Evolutionary conservation across 2,113 vertebrate species (phyloP).

Genomic region (Sclerurus mexicanus): DNA sequence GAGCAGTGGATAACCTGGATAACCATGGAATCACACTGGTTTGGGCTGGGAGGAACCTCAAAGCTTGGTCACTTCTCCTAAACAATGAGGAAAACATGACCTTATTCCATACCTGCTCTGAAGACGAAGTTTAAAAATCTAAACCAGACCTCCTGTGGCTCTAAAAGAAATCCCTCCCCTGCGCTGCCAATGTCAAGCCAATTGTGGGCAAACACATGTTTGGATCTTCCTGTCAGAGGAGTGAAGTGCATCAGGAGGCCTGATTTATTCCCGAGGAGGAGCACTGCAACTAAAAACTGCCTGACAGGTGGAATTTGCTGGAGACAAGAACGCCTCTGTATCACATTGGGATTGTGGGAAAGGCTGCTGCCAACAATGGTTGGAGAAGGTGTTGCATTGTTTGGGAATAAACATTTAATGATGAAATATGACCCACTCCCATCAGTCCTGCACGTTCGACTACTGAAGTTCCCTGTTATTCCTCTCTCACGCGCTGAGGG

Average conservation of each 20-base stretch:
- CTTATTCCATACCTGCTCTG: not conserved
- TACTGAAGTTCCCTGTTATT: rapidly evolving
- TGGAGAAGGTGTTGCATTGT: not conserved
- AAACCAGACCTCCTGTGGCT: not conserved
- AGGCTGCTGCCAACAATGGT: not conserved
- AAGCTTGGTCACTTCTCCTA: not conserved
- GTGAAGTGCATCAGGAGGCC: slow-evolving; percentile 26
- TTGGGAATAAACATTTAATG: not conserved
- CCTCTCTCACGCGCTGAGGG: no score
- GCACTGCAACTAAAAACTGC: not conserved
- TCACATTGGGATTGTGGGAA: not conserved
- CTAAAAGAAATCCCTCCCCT: slow-evolving; percentile 21
- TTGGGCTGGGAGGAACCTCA: not conserved
- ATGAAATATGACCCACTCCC: not conserved
- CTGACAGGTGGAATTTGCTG: slow-evolving; percentile 26
- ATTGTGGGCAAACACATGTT: slow-evolving; percentile 12
- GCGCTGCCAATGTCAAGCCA: slow-evolving; percentile 25
- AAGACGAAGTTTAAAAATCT: not conserved
- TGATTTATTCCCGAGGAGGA: slow-evolving; percentile 7
- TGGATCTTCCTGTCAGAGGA: slow-evolving; percentile 30
- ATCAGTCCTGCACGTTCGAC: not conserved
- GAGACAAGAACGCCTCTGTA: not conserved
- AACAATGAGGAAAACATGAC: not conserved
- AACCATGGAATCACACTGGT: rapidly evolving
- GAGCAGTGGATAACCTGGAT: not conserved